Conservation (phyloP, 2,797 vertebrate species). For the Phoeniculus purpureus region DNA sequence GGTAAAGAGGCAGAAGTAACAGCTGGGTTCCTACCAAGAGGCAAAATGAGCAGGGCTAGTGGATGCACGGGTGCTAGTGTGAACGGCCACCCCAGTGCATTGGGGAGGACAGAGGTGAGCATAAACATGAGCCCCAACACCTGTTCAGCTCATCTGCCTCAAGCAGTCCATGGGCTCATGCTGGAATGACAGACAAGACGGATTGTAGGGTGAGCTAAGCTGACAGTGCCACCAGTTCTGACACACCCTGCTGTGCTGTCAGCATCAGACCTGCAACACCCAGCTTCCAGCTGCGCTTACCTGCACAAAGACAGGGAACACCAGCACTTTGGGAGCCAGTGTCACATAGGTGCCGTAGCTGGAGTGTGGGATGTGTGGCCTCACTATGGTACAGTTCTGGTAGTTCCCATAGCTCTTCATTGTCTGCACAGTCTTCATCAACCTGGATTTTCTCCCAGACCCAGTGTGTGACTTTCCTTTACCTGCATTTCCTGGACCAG, state of each 20-base stretch:
- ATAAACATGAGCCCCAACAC: too few relatives aligned
- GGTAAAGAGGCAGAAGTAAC: too few relatives aligned
- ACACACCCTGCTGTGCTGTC: not conserved
- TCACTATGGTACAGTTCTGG: constrained; percentile 90
- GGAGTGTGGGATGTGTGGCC: constrained; percentile 84
- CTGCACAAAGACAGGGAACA: constrained; percentile 96
- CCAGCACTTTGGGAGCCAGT: constrained; percentile 91
- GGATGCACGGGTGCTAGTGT: too few relatives aligned
- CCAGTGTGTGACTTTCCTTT: constrained; percentile 79
- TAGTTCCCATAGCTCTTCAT: constrained; percentile 87
- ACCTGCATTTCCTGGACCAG: constrained; percentile 37
- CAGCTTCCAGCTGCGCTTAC: constrained; percentile 61
- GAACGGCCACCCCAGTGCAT: too few relatives aligned
- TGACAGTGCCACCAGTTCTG: not conserved
- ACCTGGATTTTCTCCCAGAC: constrained; percentile 86
- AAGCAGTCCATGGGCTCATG: too few relatives aligned
- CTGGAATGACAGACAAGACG: too few relatives aligned
- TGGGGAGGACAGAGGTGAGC: too few relatives aligned
- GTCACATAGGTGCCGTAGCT: constrained; percentile 92
- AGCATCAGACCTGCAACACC: accelerated
- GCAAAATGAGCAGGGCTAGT: too few relatives aligned
- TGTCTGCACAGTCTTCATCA: constrained; percentile 84
- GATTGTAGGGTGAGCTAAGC: not conserved
- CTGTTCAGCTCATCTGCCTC: too few relatives aligned
- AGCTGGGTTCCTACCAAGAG: too few relatives aligned